Evolutionary conservation across 2,113 vertebrate species (phyloP).

Genomic region (Nesospiza acunhae): DNA sequence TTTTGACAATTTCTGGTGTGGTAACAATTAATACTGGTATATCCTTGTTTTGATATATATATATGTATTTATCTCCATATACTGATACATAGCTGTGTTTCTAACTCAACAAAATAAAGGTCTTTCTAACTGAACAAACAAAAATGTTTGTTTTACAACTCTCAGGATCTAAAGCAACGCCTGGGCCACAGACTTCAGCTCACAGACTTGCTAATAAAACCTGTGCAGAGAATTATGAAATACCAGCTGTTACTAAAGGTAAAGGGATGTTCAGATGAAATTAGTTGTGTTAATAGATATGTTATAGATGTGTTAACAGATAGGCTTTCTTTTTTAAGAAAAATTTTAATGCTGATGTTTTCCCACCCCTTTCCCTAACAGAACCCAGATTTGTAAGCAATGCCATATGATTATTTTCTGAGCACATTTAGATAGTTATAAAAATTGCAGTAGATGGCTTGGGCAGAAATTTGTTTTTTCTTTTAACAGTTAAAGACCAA

Average conservation of each 20-base stretch:
- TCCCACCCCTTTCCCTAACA: neutral
- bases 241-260: slow-evolving; percentile 99
- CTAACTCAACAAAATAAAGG: neutral
- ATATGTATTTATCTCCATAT: neutral
- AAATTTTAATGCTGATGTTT: neutral
- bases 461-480: neutral
- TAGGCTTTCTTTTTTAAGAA: neutral
- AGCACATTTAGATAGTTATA: neutral
- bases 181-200: slow-evolving; percentile 92
- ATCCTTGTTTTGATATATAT: neutral
- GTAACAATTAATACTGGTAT: neutral
- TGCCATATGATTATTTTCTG: neutral
- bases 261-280: neutral
- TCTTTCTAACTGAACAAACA: neutral
- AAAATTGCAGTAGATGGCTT: neutral
- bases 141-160: neutral
- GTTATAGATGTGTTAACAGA: neutral
- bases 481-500: neutral
- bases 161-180: slow-evolving; percentile 91
- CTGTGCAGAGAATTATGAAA: slow-evolving; percentile 97
- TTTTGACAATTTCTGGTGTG: neutral
- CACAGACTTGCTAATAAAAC: slow-evolving; percentile 94
- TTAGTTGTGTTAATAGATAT: neutral
- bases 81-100: neutral
- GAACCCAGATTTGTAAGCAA: neutral